Evolutionary conservation across 2,888 invertebrate species (phyloP), one percentile per base, ranked within the genome.

Genomic region (Drosophila affinis): DNA sequence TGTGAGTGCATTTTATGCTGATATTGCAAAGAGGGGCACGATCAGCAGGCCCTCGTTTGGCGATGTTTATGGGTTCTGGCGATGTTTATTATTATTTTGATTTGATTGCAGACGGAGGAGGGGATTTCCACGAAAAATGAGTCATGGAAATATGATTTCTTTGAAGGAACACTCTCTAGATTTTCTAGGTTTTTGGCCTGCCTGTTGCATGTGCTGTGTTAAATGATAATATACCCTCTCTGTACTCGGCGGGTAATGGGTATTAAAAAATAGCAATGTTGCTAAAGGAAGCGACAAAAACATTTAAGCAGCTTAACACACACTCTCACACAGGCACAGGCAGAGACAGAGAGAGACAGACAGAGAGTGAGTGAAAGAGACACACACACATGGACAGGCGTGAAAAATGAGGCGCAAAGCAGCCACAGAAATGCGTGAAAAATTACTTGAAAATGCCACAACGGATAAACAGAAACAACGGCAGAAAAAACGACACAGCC

Each of bases 351-450:
- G n/a, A n/a, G n/a, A n/a, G n/a, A n/a, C 69, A 62, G 1, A 21
- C 55, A 48, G 71, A 62, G 32, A 32, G 32, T 32, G 32, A 32
- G 39, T 34, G 14, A 39, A 14, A 14, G 39, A 39, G 14, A n/a
- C 32, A 17, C 29, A 44, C 55, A 73, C 69, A 62, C 67, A 62
- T 60, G 71, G 39, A 62, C 56, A 49, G 72, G 72, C 62, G 79
- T 84, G 81, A 88, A 88, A 84, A 84, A 84, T 84, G 87, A 84
- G 80, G 79, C 81, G 81, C 85, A 87, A 87, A 84, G 87, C 88
- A 87, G 87, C 88, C 88, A 81, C 84, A 87, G 85, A 88, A 88
- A 88, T 84, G 88, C 87, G 87, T 88, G 87, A 88, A 88, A 84
- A 84, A 88, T 83, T 88, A 83, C 88, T 88, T 86, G 76, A 78